These are phyloP conservation scores for Ephialtes manifestator DNA, from an alignment of 2,888 invertebrate genomes.

Conservation along the genomic window DNA sequence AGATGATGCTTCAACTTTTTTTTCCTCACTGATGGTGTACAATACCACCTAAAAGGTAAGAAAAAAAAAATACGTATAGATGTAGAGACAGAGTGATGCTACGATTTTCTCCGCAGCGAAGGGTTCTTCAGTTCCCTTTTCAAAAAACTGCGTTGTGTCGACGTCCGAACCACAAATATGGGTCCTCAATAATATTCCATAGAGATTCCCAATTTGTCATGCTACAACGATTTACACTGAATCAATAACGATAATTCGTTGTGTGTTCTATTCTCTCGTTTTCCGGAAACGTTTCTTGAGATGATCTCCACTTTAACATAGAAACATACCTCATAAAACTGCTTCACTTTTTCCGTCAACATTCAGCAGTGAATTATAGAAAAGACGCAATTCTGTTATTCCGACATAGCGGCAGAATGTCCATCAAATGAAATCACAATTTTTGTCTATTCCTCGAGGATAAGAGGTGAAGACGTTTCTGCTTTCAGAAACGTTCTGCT, in stretches of 20 bases:
- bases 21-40: not conserved
- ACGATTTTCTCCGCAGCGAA: constrained; percentile 3
- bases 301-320: constrained; percentile 20
- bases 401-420: constrained; percentile 33
- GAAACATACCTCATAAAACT: constrained; percentile 19
- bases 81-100: constrained; percentile 1
- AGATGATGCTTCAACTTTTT: constrained; percentile 80
- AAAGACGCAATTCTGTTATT: constrained; percentile 30
- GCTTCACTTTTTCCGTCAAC: constrained; percentile 25
- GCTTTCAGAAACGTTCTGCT: no score
- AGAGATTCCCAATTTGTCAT: constrained; percentile 40
- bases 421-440: constrained; percentile 68
- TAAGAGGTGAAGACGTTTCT: constrained; percentile 29
- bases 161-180: not conserved
- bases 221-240: constrained; percentile 19
- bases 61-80: constrained; percentile 37
- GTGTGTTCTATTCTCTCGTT: constrained; percentile 10
- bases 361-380: not conserved
- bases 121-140: not conserved
- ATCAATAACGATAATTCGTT: constrained; percentile 36
- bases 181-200: not conserved
- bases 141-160: not conserved
- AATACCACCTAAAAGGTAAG: constrained; percentile 48
- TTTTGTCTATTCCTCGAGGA: constrained; percentile 64
- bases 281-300: constrained; percentile 51